Base-by-base conservation (phyloP, 2,888 invertebrate genomes). In the Neoascia interrupta region DNA sequence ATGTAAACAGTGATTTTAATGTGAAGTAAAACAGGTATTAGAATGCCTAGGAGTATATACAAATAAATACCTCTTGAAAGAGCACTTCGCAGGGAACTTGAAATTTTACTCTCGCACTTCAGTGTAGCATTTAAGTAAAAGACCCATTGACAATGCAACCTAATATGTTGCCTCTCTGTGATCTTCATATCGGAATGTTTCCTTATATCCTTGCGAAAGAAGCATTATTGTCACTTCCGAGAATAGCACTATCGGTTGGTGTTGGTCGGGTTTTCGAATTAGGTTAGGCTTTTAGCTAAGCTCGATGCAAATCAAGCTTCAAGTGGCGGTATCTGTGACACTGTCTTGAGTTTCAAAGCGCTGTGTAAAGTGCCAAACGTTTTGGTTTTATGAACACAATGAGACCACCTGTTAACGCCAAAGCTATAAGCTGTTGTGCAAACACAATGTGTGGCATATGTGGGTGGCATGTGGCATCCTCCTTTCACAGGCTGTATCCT, bases 401-500 rank as follows among this genome's bases (percentile, higher is more conserved):
- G 26, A 15, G 45, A 36, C 64, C 64, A 66, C 54, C 64, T 66
- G 54, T 66, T 54, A 43, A 28, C n/a, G 58, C 8, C 31, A 31
- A 58, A n/a, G n/a, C n/a, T 3, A 15, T 3, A 6, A 28, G 19
- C 19, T 56, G n/a, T n/a, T 15, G 23, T 18, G 13, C 18, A 56
- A 41, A 43, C 13, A 31, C 10, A 41, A 21, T 31, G 16, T 15
- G 34, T 23, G 23, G 36, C 36, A 10, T 60, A 26, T 34, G 47
- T 37, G 45, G 36, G 23, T 16, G 26, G 11, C n/a, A n/a, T n/a
- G n/a, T n/a, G n/a, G n/a, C 13, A 37, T 21, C 5, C 13, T 8
- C 18, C 11, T 11, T 5, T n/a, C n/a, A n/a, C n/a, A n/a, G 15
- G 10, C 18, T 21, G 19, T 45, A 36, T 58, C 64, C 26, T 64